Evolutionary conservation across 2,797 vertebrate genomes (phyloP), one percentile per base, ranked within the genome.

Genomic region (Gambelia wislizenii): DNA sequence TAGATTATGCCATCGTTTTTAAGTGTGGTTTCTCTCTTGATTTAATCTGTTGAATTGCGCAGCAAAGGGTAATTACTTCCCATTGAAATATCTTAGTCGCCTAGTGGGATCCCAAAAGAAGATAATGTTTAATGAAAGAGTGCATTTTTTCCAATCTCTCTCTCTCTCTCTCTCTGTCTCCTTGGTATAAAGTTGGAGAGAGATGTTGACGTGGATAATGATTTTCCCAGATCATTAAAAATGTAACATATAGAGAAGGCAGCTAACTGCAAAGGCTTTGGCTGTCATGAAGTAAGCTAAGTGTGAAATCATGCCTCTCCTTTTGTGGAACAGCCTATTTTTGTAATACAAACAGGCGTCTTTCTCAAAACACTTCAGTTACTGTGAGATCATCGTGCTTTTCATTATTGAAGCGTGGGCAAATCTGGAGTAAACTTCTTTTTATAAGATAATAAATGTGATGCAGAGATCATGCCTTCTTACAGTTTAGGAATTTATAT

Each of bases 251-350:
- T 86, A 92, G 94, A 91, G 94, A 91, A 87, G 91, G 95, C 92
- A 83, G 87, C 90, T 95, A 80, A 92, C 82, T 89, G 90, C 91
- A 84, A 76, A 91, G 92, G 90, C 94, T 95, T 89, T 89, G 93
- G 92, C 93, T 95, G 95, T 93, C 93, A 89, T 92, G 93, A 94
- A 94, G 86, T 95, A 91, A 88, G 91, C 95, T 52, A 16, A 95
- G 95, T 94, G 92, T 94, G 95, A 95, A 95, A 91, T 90, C 92
- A 91, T 95, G 95, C 94, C 94, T 88, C 95, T 94, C 94, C 93
- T 95, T 94, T 92, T 87, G 94, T 89, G 91, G 96, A 96, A 95
- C 92, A 72, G 95, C 95, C 96, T 97, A 95, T 97, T 97, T 97
- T 91, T 77, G 95, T 94, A 85, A 75, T 94, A 89, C 94, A 30